These are phyloP conservation scores for Eugnorisma glareosa DNA, from an alignment of 2,888 invertebrate species.

Conservation along the genomic window DNA sequence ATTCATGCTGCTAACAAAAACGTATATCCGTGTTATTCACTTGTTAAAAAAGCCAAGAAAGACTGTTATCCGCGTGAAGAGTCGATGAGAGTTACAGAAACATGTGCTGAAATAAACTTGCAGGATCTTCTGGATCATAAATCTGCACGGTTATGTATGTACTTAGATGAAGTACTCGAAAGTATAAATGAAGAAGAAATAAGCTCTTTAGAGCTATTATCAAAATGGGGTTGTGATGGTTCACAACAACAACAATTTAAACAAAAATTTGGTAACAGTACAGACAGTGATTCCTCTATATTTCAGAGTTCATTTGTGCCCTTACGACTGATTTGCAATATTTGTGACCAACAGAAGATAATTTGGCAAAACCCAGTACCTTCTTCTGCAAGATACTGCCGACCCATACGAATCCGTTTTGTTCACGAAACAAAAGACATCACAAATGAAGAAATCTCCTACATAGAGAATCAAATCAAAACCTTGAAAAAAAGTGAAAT, in stretches of 20 bases:
- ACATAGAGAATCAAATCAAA: constrained; percentile 19
- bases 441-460: constrained; percentile 23
- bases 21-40: constrained; percentile 27
- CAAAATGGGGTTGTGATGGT: constrained; percentile 34
- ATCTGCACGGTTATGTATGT: constrained; percentile 22
- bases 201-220: constrained; percentile 21
- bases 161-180: constrained; percentile 9
- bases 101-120: constrained; percentile 27
- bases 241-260: constrained; percentile 21
- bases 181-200: neutral
- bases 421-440: constrained; percentile 28
- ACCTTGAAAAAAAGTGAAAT: constrained; percentile 7
- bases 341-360: constrained; percentile 18
- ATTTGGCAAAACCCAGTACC: constrained; percentile 33
- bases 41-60: constrained; percentile 25
- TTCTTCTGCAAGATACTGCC: constrained; percentile 28
- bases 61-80: constrained; percentile 26
- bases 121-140: constrained; percentile 27
- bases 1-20: constrained; percentile 17
- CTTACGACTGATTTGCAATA: neutral
- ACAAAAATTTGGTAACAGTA: constrained; percentile 18
- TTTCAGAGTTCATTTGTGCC: constrained; percentile 22
- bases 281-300: constrained; percentile 10
- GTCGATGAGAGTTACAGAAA: constrained; percentile 26
- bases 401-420: constrained; percentile 20